phyloP scores from a whole-genome alignment of 2,113 vertebrate genomes.

The Gobio gobio region DNA sequence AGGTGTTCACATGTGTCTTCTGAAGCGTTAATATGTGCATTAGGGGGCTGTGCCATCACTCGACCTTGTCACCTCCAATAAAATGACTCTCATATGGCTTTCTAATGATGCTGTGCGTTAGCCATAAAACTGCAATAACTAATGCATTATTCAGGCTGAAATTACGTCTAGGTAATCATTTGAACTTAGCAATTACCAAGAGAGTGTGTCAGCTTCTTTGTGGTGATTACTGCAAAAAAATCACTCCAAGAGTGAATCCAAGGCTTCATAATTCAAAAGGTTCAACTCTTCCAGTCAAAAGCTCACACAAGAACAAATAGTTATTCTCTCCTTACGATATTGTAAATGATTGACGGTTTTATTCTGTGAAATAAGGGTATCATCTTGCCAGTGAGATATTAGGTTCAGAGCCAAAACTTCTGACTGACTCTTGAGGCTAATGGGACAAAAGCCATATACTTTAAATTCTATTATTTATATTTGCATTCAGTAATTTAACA shows the following conservation, averaged over 20 bases:
- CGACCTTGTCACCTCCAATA: conserved; percentile 18
- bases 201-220: conserved; percentile 52
- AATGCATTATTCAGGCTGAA: conserved; percentile 68
- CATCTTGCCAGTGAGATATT: background rate
- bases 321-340: background rate
- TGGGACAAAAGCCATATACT: background rate
- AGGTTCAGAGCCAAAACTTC: background rate
- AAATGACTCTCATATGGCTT: conserved; percentile 48
- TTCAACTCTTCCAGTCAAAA: conserved; percentile 2
- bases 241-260: conserved; percentile 26
- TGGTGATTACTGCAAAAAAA: conserved; percentile 38
- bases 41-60: conserved; percentile 31
- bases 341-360: background rate
- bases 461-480: background rate
- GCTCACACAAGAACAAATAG: background rate
- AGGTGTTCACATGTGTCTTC: conserved; percentile 7
- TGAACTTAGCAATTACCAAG: conserved; percentile 57
- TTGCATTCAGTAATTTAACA: background rate
- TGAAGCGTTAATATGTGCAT: conserved; percentile 37
- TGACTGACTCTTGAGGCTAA: background rate
- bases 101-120: conserved; percentile 60
- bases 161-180: conserved; percentile 66
- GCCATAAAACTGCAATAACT: conserved; percentile 67
- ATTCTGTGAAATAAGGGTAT: conserved; percentile 3
- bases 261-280: conserved; percentile 35